These are phyloP conservation scores for Montipora sp. DNA, from an alignment of 64 coral and sea anemone species.

Conservation along the genomic window DNA sequence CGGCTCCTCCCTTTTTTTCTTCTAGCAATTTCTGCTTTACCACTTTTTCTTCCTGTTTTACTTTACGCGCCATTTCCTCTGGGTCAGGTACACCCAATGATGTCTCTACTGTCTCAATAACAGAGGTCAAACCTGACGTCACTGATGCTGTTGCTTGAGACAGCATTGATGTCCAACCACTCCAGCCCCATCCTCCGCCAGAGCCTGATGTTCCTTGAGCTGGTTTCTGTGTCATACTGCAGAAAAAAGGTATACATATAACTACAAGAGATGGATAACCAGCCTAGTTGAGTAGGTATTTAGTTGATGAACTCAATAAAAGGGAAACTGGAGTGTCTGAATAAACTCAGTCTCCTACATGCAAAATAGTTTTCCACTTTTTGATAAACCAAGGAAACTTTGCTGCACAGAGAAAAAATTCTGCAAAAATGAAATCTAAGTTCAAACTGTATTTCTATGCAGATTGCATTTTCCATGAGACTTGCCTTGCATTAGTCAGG, in stretches of 20 bases:
- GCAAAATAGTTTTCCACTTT: too few species aligned
- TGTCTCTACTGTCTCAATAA: conserved; percentile 98
- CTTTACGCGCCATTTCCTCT: conserved; percentile 81
- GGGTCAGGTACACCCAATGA: conserved; percentile 94
- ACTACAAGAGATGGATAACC: neutral
- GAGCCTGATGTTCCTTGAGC: neutral
- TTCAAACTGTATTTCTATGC: too few species aligned
- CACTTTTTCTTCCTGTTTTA: conserved; percentile 68
- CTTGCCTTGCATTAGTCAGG: too few species aligned
- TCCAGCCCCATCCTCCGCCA: conserved; percentile 82
- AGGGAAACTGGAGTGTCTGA: too few species aligned
- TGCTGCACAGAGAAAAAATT: too few species aligned
- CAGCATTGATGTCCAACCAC: conserved; percentile 88
- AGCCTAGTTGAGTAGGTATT: neutral
- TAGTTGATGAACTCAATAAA: too few species aligned
- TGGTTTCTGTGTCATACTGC: neutral
- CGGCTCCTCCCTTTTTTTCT: conserved; percentile 6
- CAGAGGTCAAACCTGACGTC: conserved; percentile 85
- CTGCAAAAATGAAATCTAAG: too few species aligned
- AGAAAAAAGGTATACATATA: neutral
- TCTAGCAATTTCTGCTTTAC: conserved; percentile 26
- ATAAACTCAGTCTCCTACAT: too few species aligned
- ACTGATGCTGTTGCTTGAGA: conserved; percentile 90
- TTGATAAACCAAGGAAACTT: too few species aligned
- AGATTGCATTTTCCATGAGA: too few species aligned